phyloP scores from a whole-genome alignment of 1,140 invertebrate genomes.

The Heterodera carotae region DNA sequence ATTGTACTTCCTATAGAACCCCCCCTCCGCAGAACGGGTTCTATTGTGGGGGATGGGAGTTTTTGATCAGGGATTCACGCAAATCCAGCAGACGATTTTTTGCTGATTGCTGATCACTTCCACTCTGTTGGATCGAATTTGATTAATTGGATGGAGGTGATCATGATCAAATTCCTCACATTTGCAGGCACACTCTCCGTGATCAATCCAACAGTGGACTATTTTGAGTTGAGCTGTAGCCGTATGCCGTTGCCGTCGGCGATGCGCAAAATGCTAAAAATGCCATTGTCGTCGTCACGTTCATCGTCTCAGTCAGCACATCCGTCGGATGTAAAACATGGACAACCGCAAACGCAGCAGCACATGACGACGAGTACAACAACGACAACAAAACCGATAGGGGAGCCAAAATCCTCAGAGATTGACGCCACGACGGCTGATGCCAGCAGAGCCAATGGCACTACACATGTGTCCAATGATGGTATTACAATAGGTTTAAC shows the following conservation, averaged over 20 bases:
- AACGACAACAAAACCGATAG: neutral
- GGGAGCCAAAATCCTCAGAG: conserved; percentile 1
- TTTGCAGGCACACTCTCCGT: conserved; percentile 34
- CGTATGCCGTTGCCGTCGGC: conserved; percentile 18
- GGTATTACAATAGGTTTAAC: too few relatives aligned
- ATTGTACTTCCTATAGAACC: too few relatives aligned
- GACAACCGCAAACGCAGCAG: neutral
- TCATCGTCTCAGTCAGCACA: too few relatives aligned
- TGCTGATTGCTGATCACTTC: too few relatives aligned
- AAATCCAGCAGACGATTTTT: too few relatives aligned
- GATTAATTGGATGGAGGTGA: too few relatives aligned
- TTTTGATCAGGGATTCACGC: too few relatives aligned
- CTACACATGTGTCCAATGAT: neutral
- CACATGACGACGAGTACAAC: conserved; percentile 17
- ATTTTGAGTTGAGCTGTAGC: conserved; percentile 51
- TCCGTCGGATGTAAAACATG: neutral
- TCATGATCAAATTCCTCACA: too few relatives aligned
- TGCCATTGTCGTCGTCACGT: conserved; percentile 13
- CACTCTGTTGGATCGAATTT: too few relatives aligned
- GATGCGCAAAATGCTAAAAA: neutral
- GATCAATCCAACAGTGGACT: conserved; percentile 48
- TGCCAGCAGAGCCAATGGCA: too few relatives aligned
- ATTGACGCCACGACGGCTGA: neutral
- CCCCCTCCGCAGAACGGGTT: too few relatives aligned
- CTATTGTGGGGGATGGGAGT: too few relatives aligned